phyloP scores from a whole-genome alignment of 2,113 vertebrate genomes.

The Pachypanchax playfairii region DNA sequence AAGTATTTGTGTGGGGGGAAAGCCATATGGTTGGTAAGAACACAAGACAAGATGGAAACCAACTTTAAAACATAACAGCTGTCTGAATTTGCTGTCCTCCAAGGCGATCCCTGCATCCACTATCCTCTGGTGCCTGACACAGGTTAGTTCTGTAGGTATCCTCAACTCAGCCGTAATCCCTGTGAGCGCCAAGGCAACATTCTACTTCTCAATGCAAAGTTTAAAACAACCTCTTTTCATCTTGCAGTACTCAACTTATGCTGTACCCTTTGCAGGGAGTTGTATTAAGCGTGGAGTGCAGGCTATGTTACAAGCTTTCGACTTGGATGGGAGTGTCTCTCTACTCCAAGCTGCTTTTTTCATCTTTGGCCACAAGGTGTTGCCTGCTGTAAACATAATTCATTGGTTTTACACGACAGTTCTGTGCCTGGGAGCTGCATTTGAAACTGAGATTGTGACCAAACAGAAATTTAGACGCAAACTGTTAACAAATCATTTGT shows the following conservation, averaged over 20 bases:
- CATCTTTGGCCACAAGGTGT: conserved; percentile 57
- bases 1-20: neutral
- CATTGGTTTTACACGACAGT: conserved; percentile 55
- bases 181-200: conserved; percentile 46
- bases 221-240: conserved; percentile 40
- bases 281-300: conserved; percentile 52
- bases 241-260: conserved; percentile 26
- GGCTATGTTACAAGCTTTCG: conserved; percentile 40
- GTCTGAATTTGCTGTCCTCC: conserved; percentile 68
- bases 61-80: conserved; percentile 38
- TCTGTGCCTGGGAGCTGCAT: conserved; percentile 24
- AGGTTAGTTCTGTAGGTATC: conserved; percentile 63
- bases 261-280: conserved; percentile 41
- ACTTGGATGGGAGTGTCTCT: conserved; percentile 53
- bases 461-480: neutral
- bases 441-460: neutral
- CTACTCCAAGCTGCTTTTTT: conserved; percentile 63
- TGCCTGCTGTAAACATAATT: conserved; percentile 35
- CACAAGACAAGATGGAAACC: conserved; percentile 1
- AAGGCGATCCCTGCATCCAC: conserved; percentile 67
- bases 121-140: conserved; percentile 20
- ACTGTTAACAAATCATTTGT: too few species aligned
- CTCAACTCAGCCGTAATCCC: conserved; percentile 39
- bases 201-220: conserved; percentile 9
- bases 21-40: neutral